These are phyloP conservation scores for Hermetia illucens DNA, from an alignment of 1,140 invertebrate genomes.

Conservation along the genomic window DNA sequence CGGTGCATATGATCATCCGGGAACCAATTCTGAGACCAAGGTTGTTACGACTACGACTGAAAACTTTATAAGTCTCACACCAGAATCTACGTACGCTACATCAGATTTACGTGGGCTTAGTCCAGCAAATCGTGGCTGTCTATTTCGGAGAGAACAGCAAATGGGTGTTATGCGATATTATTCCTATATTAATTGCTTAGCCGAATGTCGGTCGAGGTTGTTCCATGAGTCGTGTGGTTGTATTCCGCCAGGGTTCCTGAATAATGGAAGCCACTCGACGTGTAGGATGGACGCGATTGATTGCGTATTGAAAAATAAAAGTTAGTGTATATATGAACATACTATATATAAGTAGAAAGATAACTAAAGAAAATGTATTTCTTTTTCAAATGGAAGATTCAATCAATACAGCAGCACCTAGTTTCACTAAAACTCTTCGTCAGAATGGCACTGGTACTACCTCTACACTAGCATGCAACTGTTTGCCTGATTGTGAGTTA, in stretches of 20 bases:
- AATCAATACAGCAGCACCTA: too few relatives aligned
- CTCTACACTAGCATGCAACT: constrained; percentile 31
- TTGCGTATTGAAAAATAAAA: too few relatives aligned
- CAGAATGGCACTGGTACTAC: too few relatives aligned
- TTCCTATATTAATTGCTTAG: constrained; percentile 41
- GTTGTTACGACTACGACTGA: constrained; percentile 33
- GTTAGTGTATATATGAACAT: too few relatives aligned
- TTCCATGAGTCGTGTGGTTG: constrained; percentile 34
- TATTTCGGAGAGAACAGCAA: constrained; percentile 33
- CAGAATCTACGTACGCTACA: constrained; percentile 36
- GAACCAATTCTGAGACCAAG: constrained; percentile 33
- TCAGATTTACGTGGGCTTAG: constrained; percentile 27
- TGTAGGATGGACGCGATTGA: too few relatives aligned
- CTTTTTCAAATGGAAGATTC: too few relatives aligned
- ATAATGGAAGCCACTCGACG: constrained; percentile 30
- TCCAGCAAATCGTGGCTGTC: constrained; percentile 31
- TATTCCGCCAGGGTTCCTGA: constrained; percentile 36
- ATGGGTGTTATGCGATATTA: constrained; percentile 29
- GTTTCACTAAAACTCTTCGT: too few relatives aligned
- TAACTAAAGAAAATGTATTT: too few relatives aligned
- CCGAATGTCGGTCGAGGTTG: constrained; percentile 31
- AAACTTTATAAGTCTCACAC: constrained; percentile 34
- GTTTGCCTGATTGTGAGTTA: constrained; percentile 40
- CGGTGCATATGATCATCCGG: constrained; percentile 37
- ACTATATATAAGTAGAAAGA: too few relatives aligned